These are phyloP conservation scores for Rhimphoctona megacephalus DNA, from an alignment of 2,888 invertebrate species.

Conservation along the genomic window DNA sequence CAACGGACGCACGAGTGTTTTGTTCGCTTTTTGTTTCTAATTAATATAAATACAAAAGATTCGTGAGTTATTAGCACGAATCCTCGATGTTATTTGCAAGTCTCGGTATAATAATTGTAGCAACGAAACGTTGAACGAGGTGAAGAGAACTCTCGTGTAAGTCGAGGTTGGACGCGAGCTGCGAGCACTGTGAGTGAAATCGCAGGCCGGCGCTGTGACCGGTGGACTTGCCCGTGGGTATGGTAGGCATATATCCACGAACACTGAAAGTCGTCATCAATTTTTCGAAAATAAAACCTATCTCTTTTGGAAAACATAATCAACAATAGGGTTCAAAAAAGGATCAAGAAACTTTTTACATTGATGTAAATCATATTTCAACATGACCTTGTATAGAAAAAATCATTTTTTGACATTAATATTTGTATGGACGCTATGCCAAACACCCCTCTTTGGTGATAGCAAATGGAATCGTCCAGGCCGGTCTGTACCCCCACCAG, in stretches of 20 bases:
- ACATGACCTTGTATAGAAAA: not conserved
- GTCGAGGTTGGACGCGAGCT: slow-evolving; percentile 77
- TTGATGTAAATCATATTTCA: not conserved
- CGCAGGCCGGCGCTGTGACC: slow-evolving; percentile 77
- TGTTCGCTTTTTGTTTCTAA: slow-evolving; percentile 13
- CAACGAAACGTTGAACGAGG: slow-evolving; percentile 66
- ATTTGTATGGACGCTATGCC: slow-evolving; percentile 11
- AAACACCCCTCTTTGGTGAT: slow-evolving; percentile 71
- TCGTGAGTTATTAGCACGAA: slow-evolving; percentile 50
- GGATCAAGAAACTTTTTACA: not conserved
- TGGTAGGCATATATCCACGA: slow-evolving; percentile 60
- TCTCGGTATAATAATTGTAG: slow-evolving; percentile 48
- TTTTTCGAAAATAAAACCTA: not conserved
- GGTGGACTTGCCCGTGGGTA: slow-evolving; percentile 78
- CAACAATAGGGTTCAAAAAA: not conserved
- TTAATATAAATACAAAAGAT: slow-evolving; percentile 22
- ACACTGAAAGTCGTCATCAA: not conserved
- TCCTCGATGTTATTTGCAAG: slow-evolving; percentile 42
- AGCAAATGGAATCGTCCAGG: slow-evolving; percentile 80
- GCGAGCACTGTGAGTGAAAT: slow-evolving; percentile 81
- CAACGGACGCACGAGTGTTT: slow-evolving; percentile 58
- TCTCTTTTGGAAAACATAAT: not conserved
- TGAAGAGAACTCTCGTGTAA: slow-evolving; percentile 60
- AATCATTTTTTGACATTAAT: slow-evolving; percentile 36
- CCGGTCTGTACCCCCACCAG: slow-evolving; percentile 85